These are phyloP conservation scores for Sericinus montela DNA, from an alignment of 2,888 invertebrate species.

Conservation along the genomic window DNA sequence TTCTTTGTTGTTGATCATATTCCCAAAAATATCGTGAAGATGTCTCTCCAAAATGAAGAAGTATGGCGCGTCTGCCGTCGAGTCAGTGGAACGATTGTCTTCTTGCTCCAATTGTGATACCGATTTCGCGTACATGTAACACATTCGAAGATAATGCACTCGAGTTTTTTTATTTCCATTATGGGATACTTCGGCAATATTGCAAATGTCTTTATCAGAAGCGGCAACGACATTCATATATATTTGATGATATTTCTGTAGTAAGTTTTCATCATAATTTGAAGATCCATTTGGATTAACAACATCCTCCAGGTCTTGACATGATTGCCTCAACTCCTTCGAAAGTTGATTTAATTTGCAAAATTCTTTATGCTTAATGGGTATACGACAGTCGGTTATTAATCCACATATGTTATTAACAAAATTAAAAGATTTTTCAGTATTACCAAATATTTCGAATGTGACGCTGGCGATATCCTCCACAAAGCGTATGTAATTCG, in stretches of 20 bases:
- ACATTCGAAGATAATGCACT: conserved; percentile 72
- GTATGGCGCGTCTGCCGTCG: conserved; percentile 49
- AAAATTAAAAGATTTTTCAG: conserved; percentile 65
- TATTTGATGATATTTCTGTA: conserved; percentile 69
- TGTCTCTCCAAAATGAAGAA: conserved; percentile 75
- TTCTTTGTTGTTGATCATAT: conserved; percentile 83
- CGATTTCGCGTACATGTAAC: conserved; percentile 79
- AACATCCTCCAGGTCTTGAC: conserved; percentile 64
- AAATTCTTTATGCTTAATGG: conserved; percentile 71
- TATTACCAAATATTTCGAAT: conserved; percentile 71
- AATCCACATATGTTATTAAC: conserved; percentile 64
- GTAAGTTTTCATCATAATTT: conserved; percentile 48
- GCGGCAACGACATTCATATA: conserved; percentile 72
- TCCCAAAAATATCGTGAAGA: conserved; percentile 81
- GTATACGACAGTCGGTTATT: conserved; percentile 66
- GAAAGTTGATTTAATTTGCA: conserved; percentile 68
- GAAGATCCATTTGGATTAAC: conserved; percentile 40
- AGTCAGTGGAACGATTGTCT: conserved; percentile 44
- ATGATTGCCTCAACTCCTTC: conserved; percentile 66
- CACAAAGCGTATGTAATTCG: conserved; percentile 67
- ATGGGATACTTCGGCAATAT: conserved; percentile 57
- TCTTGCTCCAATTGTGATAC: conserved; percentile 73
- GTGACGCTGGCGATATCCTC: conserved; percentile 72
- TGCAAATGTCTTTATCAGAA: conserved; percentile 68
- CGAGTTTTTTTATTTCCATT: conserved; percentile 57